Evolutionary conservation across 2,113 vertebrate species (phyloP), one percentile per base, ranked within the genome.

Genomic region (Pitta sordida): DNA sequence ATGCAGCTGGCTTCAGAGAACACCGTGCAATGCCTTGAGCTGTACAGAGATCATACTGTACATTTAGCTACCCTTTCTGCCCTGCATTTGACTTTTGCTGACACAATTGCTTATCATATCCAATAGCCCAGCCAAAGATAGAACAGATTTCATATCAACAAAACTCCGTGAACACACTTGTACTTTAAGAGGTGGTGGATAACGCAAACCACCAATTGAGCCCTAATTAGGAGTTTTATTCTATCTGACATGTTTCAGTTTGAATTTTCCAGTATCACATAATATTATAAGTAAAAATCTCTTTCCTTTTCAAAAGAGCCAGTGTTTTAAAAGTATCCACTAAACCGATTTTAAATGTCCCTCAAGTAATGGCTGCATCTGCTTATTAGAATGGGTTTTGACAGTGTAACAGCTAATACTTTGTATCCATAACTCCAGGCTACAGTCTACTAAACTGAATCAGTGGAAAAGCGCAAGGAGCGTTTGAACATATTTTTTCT

Each of bases 351-450:
- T 85, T 77, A 85, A 80, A 81, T 24, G n/a, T 34, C 46, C 75
- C 63, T 77, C 52, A 91, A 91, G 51, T 53, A 67, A 63, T 2
- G 34, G 69, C 41, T 81, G 60, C 60, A 86, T 17, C 43, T 88
- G 27, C 53, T 93, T 68, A 39, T 64, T 83, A 60, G 29, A 77
- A 69, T 39, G 71, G 71, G 15, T 67, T 79, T 90, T 90, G 88
- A 68, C 90, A 95, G 52, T 90, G 83, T 80, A 93, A 90, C 43
- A 94, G 64, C 56, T 83, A 83, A 86, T 91, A 56, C 48, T 93
- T 78, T 53, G 43, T 55, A 52, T 75, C 76, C 26, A 60, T 55
- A 81, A 71, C 90, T 93, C 23, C 44, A 77, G 81, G 71, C 70
- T 87, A 43, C 52, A 71, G 55, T 60, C 48, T 60, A 79, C 46